phyloP scores from a whole-genome alignment of 2,113 vertebrate species.

The Genyomyrus donnyi region DNA sequence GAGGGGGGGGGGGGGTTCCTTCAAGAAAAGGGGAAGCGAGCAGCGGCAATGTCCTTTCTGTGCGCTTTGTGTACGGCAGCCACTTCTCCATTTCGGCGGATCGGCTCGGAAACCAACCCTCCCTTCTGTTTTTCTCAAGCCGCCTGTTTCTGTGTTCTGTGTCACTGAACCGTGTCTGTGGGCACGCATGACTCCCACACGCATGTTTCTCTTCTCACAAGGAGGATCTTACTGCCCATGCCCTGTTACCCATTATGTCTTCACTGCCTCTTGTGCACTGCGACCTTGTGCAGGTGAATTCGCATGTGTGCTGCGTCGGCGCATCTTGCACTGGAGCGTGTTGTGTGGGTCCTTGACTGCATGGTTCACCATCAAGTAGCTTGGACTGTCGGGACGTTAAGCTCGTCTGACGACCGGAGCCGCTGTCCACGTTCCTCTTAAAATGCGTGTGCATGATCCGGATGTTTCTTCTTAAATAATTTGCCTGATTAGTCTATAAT shows the following conservation, averaged over 20 bases:
- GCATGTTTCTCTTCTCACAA: background rate
- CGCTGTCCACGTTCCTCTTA: background rate
- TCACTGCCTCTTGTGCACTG: background rate
- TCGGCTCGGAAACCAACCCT: background rate
- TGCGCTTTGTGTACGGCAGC: background rate
- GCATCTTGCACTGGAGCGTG: too few relatives aligned
- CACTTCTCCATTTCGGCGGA: conserved; percentile 19
- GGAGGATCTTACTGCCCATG: background rate
- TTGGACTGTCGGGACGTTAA: background rate
- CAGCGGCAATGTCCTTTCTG: conserved; percentile 27
- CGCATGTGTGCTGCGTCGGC: background rate
- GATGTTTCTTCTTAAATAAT: background rate
- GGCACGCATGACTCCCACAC: background rate
- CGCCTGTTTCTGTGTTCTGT: background rate
- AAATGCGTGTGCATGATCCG: background rate
- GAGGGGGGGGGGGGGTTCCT: background rate
- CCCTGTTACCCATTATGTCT: background rate
- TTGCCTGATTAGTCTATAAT: background rate
- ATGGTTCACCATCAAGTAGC: background rate
- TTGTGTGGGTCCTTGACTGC: background rate
- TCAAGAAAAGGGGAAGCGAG: background rate
- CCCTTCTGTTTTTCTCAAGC: background rate
- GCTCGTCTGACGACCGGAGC: background rate
- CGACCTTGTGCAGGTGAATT: background rate
- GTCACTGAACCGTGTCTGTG: background rate